Evolutionary conservation across 2,797 vertebrate genomes (phyloP), one percentile per base, ranked within the genome.

Genomic region (Melanotaenia boesemani): DNA sequence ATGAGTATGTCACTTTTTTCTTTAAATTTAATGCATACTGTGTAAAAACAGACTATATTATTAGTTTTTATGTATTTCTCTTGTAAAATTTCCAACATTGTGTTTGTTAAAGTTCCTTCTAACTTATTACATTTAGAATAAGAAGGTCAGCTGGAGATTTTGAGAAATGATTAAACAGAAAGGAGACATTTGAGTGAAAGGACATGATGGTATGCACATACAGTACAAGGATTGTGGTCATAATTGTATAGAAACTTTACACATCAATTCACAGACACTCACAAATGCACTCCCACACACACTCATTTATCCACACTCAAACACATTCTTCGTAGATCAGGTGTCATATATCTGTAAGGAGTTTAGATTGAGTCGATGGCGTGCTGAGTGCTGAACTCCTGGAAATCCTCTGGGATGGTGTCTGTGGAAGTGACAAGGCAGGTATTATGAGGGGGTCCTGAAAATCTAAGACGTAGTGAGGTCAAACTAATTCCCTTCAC

Each of bases 401-500:
- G 97, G 80, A 99, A 99, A 86, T 99, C 97, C 70, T 98, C 97
- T 24, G 98, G 98, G 86, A 99, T 97, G 79, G 98, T 99, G 79
- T 99, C 98, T 99, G 95, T 76, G 54, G 87, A 90, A 59, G 90
- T 84, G 69, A 82, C 12, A 79, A 0, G 12, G 46, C 3, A 58
- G 48, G 63, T 13, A 6, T 65, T 64, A 76, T 54, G 65, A 80
- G 46, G 63, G 58, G 44, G 2, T 67, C 30, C 48, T 67, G 39
- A 56, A 65, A 76, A 44, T 82, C 59, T 60, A 18, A 63, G 67
- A 65, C 12, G 3, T 3, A 32, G n/a, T 0, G 16, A 67, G 64
- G 68, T 13, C 72, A 56, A 72, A 71, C 48, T 46, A 16, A 36
- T 63, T 79, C 44, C 54, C 36, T 28, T 67, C 55, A 32, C 70